Evolutionary conservation across 2,113 vertebrate genomes (phyloP), one percentile per base, ranked within the genome.

Genomic region (Sigmodon hispidus): DNA sequence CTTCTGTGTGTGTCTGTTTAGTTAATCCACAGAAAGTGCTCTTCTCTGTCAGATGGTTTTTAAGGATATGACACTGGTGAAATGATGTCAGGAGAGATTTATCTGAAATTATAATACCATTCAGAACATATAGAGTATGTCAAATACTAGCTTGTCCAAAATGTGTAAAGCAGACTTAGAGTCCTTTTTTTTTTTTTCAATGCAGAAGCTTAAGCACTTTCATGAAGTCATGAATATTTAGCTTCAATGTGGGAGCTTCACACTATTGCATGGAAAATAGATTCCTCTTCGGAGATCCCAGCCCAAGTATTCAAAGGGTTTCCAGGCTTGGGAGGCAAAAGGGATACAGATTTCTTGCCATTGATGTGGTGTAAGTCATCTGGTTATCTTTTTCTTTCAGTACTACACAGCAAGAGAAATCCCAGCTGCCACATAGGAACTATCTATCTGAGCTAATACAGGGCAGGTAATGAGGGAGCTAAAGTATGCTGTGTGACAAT

Each of bases 141-240:
- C 95, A 97, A 96, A 95, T 89, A 91, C 89, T 45, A 95, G 83
- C 96, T 97, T 97, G 97, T 97, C 95, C 94, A 96, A 97, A 96
- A 96, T 95, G 94, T 96, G 90, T 92, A 89, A 96, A 93, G 89
- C 0, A 19, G 96, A 96, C 97, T 98, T 94, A 93, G 72, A 95
- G 59, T 96, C 70, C 80, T 13, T 29, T 83, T 96, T 91, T 87
- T 67, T 73, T 8, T 40, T 61, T 83, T 43, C 80, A 63, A 43
- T 86, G 57, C 70, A 70, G 83, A 94, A 95, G 88, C 94, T 96
- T 96, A 95, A 84, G 89, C 10, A 29, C 91, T 96, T 96, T 97
- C 73, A 92, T 75, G 79, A 97, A 95, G 73, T 96, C 96, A 97
- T 97, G 96, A 98, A 98, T 98, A 98, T 97, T 97, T 96, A 97